Evolutionary conservation across 2,888 invertebrate species (phyloP).

Genomic region (Drosophila meridiana): DNA sequence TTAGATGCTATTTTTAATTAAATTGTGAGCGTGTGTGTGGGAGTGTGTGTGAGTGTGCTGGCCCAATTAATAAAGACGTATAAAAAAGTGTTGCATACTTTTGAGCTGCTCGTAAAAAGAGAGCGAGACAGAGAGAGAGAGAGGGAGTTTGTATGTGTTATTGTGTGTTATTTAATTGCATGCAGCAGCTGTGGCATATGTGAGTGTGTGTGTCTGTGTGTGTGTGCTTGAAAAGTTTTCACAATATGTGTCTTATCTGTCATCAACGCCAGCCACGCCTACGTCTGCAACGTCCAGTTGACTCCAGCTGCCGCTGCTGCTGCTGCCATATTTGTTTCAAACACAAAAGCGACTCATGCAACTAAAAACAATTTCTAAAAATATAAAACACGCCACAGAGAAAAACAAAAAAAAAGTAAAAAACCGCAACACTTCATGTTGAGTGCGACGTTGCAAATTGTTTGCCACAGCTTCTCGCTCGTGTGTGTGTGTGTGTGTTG

Average conservation of each 20-base stretch:
- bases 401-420: slow-evolving; percentile 32
- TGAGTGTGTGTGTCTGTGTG: neutral
- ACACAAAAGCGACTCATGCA: slow-evolving; percentile 51
- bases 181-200: slow-evolving; percentile 22
- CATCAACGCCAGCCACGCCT: slow-evolving; percentile 54
- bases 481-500: slow-evolving; percentile 18
- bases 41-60: neutral
- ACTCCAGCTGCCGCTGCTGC: slow-evolving; percentile 16
- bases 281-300: slow-evolving; percentile 18
- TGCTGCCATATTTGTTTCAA: slow-evolving; percentile 18
- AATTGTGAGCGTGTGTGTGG: slow-evolving; percentile 28
- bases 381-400: slow-evolving; percentile 64
- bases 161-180: slow-evolving; percentile 18
- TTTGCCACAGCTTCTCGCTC: slow-evolving; percentile 45
- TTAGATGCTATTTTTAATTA: slow-evolving; percentile 66
- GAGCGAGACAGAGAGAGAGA: neutral
- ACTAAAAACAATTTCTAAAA: slow-evolving; percentile 79
- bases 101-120: slow-evolving; percentile 21
- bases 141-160: neutral
- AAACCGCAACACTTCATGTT: slow-evolving; percentile 76
- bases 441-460: slow-evolving; percentile 74
- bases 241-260: slow-evolving; percentile 76
- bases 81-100: slow-evolving; percentile 57
- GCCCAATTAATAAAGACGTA: slow-evolving; percentile 54
- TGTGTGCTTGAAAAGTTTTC: slow-evolving; percentile 18